Conservation (phyloP, 2,888 invertebrate genomes). For the Mantis religiosa region DNA sequence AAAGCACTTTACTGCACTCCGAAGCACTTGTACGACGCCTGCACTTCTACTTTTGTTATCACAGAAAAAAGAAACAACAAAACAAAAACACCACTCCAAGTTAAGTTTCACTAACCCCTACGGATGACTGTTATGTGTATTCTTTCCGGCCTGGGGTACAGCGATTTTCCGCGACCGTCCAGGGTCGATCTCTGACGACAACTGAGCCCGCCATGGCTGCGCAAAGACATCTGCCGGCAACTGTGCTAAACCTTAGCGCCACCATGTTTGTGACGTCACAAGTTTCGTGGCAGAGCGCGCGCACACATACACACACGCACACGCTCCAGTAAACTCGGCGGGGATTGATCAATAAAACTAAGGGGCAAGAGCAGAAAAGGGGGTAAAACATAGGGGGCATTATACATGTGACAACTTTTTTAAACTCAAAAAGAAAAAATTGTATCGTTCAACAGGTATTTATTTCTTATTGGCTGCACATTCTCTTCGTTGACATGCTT, state of each 20-base stretch:
- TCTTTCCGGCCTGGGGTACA: neutral
- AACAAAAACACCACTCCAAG: neutral
- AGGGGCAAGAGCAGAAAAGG: neutral
- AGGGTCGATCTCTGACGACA: neutral
- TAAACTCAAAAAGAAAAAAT: neutral
- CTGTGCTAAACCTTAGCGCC: neutral
- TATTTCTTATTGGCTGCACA: neutral
- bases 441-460: neutral
- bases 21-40: neutral
- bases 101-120: neutral
- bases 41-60: neutral
- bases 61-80: neutral
- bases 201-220: neutral
- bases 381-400: neutral
- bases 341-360: conserved; percentile 7
- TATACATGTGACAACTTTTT: neutral
- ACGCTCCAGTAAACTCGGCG: neutral
- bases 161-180: neutral
- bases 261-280: neutral
- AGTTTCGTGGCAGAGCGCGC: neutral
- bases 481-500: too few species aligned
- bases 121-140: neutral
- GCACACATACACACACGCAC: too few species aligned
- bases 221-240: neutral
- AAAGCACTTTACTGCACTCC: neutral